Conservation (phyloP, 2,888 invertebrate species). For the Lasioglossum calceatum region DNA sequence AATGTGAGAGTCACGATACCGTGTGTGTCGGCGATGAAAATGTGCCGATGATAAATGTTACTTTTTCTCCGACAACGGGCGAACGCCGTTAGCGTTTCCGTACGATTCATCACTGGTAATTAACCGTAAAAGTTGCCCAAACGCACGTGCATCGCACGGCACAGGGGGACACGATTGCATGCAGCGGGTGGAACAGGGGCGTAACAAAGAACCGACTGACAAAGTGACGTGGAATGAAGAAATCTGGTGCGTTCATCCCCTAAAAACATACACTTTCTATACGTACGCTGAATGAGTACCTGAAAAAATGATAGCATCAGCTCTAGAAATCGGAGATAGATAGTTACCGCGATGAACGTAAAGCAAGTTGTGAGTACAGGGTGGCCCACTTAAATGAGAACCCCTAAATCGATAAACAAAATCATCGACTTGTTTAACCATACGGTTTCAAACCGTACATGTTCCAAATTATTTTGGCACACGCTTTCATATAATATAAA, state of each 20-base stretch:
- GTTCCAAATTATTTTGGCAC: too few relatives aligned
- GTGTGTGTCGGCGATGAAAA: conserved; percentile 56
- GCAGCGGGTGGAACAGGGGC: background rate
- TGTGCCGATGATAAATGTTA: conserved; percentile 64
- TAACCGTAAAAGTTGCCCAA: conserved; percentile 64
- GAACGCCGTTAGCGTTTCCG: conserved; percentile 52
- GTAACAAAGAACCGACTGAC: background rate
- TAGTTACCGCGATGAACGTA: too few relatives aligned
- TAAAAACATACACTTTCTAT: background rate
- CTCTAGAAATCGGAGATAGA: too few relatives aligned
- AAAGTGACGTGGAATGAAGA: background rate
- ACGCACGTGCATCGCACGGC: conserved; percentile 28
- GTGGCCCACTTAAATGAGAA: too few relatives aligned
- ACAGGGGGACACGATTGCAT: background rate
- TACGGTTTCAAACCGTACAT: too few relatives aligned
- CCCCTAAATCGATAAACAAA: too few relatives aligned
- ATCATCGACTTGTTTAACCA: too few relatives aligned
- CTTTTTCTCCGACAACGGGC: conserved; percentile 42
- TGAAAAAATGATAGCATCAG: background rate
- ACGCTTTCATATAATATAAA: too few relatives aligned
- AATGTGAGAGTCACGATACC: conserved; percentile 47
- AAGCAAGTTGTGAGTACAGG: too few relatives aligned
- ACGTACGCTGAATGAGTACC: background rate
- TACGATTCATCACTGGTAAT: conserved; percentile 70
- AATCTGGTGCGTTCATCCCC: conserved; percentile 2